phyloP scores from a whole-genome alignment of 2,797 vertebrate species.

The Acomys russatus region DNA sequence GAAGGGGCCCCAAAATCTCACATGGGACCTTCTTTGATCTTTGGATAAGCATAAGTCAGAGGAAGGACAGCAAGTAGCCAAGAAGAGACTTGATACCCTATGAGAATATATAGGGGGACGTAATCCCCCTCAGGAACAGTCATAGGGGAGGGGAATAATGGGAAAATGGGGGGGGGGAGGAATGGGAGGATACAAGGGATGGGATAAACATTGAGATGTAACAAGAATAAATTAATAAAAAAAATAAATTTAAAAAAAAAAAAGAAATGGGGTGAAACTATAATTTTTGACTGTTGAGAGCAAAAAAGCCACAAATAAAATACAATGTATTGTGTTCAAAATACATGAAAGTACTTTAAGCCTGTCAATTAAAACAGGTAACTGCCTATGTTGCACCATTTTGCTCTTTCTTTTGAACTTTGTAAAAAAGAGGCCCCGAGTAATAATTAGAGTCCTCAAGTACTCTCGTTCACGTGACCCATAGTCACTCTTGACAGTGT shows the following conservation, averaged over 20 bases:
- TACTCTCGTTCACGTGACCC: not conserved
- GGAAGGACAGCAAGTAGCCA: too few relatives aligned
- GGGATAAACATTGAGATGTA: too few relatives aligned
- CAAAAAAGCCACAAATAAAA: not conserved
- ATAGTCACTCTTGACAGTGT: not conserved
- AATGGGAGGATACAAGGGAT: too few relatives aligned
- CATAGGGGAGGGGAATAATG: too few relatives aligned
- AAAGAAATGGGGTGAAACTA: not conserved
- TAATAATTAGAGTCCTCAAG: not conserved
- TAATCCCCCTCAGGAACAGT: too few relatives aligned
- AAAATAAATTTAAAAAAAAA: too few relatives aligned
- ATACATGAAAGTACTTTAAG: not conserved
- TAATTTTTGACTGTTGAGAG: not conserved
- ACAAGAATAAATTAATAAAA: too few relatives aligned
- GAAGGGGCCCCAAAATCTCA: conserved; percentile 4
- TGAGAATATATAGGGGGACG: too few relatives aligned
- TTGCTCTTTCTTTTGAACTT: not conserved
- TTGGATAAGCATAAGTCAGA: not conserved
- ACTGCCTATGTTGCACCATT: not conserved
- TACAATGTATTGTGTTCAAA: not conserved
- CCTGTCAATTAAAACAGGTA: not conserved
- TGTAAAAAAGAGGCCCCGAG: not conserved
- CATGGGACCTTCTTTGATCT: not conserved
- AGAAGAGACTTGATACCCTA: too few relatives aligned
- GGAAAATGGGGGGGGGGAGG: too few relatives aligned